These are phyloP conservation scores for Calyptommatus sinebrachiatus DNA, from an alignment of 2,113 vertebrate genomes.

Conservation along the genomic window DNA sequence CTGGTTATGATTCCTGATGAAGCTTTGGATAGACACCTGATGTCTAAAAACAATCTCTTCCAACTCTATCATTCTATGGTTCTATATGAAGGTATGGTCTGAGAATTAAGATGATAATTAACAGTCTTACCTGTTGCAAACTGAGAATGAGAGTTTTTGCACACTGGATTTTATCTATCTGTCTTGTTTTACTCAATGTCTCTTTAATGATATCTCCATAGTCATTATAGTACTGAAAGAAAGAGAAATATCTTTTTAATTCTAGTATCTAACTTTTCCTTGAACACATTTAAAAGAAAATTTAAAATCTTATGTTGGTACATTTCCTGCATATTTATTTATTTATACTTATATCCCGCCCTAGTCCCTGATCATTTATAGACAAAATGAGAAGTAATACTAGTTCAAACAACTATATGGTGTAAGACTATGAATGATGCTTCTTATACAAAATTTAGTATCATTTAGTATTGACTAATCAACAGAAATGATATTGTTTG, in stretches of 20 bases:
- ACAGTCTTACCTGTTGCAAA: conserved; percentile 90
- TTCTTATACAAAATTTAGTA: too few species aligned
- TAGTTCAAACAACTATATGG: not conserved
- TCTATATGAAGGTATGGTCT: not conserved
- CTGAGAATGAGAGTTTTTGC: conserved; percentile 99
- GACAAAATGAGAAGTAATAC: not conserved
- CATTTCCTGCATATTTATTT: not conserved
- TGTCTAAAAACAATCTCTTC: too few species aligned
- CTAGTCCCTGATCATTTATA: not conserved
- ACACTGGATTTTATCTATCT: conserved; percentile 98
- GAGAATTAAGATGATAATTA: not conserved
- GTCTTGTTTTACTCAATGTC: conserved; percentile 96
- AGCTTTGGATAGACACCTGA: too few species aligned
- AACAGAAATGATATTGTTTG: too few species aligned
- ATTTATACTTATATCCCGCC: too few species aligned
- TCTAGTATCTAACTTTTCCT: conserved; percentile 22
- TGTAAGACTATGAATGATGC: not conserved
- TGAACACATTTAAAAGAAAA: not conserved
- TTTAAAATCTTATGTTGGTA: too few species aligned
- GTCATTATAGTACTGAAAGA: conserved; percentile 93
- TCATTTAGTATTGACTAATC: too few species aligned
- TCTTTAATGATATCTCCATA: conserved; percentile 99
- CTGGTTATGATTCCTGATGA: not conserved
- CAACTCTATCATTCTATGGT: too few species aligned
- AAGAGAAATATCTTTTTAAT: not conserved